Base-by-base conservation (phyloP, 2,888 invertebrate genomes). In the Diogma glabrata region DNA sequence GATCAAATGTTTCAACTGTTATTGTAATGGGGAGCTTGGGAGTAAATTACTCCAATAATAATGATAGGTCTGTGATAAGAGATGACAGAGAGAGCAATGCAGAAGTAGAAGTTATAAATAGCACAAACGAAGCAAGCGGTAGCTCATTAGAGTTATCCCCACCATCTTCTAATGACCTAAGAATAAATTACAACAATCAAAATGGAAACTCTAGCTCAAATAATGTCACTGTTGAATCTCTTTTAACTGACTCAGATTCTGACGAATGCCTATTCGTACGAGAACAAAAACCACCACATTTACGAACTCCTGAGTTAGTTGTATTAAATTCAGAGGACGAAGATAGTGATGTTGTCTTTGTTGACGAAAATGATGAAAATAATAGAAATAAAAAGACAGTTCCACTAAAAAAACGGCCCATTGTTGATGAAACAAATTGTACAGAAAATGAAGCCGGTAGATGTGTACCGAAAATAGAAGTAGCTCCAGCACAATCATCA, bases 301-400 rank as follows among this genome's bases (percentile, higher is more conserved):
- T 70, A 51, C 63, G 70, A n/a, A 70, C 70, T 2, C 70, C 70
- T 1, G 70, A 70, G 55, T 56, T 64, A 60, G 67, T 70, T 7
- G 67, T 64, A 36, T 57, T 70, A 14, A 63, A 66, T 55, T 69
- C 70, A 1, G 64, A 65, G 24, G 61, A 61, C 7, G 61, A 61
- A 6, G 70, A 70, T 53, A 69, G 68, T 6, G 70, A 70, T 60
- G 69, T 69, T 7, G 67, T 70, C 1, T 69, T 67, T 56, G 63
- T 70, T 1, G 53, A 56, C 26, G 54, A 57, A 53, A 30, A 20
- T 33, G 33, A 24, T 33, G 16, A 33, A 47, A 51, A 51, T 26
- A 24, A 24, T 16, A 24, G 24, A 2, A 46, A 46, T 9, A 22
- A 24, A 46, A 26, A 14, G n/a, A 43, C n/a, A 22, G 43, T 43